Percentiles rank a stretch among this genome's conserved stretches.
phyloP scores from a whole-genome alignment of 1,140 invertebrate species.

The Pantala flavescens region DNA sequence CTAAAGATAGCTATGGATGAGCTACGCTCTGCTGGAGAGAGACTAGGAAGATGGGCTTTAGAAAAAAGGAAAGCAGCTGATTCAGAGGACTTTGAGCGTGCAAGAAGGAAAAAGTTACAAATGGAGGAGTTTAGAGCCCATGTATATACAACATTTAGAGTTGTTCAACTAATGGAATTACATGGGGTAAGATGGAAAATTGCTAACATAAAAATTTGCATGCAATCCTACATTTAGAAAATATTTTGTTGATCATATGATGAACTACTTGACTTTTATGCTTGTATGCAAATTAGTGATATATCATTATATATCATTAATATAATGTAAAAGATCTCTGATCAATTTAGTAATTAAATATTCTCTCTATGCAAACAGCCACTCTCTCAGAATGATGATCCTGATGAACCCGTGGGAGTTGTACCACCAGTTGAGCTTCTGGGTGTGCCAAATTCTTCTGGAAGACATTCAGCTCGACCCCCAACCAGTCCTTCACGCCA shows the following conservation, averaged over 20 bases:
- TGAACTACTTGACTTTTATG: no score
- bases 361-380: not conserved
- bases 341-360: no score
- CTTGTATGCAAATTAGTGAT: no score
- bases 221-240: not conserved
- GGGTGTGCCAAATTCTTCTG: not conserved
- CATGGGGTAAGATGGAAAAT: constrained; percentile 50
- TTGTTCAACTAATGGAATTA: constrained; percentile 67
- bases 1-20: constrained; percentile 75
- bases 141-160: constrained; percentile 55
- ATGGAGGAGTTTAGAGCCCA: constrained; percentile 68
- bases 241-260: no score
- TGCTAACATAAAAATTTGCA: no score
- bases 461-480: not conserved
- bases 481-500: not conserved
- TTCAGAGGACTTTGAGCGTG: constrained; percentile 81
- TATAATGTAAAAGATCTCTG: no score
- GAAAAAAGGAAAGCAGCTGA: constrained; percentile 85
- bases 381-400: not conserved
- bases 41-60: constrained; percentile 78
- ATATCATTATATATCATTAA: no score
- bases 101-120: constrained; percentile 76
- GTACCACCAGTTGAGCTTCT: not conserved
- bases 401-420: not conserved
- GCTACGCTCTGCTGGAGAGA: constrained; percentile 72